These are phyloP conservation scores for Altica lythri DNA, from an alignment of 2,888 invertebrate species.

Conservation along the genomic window DNA sequence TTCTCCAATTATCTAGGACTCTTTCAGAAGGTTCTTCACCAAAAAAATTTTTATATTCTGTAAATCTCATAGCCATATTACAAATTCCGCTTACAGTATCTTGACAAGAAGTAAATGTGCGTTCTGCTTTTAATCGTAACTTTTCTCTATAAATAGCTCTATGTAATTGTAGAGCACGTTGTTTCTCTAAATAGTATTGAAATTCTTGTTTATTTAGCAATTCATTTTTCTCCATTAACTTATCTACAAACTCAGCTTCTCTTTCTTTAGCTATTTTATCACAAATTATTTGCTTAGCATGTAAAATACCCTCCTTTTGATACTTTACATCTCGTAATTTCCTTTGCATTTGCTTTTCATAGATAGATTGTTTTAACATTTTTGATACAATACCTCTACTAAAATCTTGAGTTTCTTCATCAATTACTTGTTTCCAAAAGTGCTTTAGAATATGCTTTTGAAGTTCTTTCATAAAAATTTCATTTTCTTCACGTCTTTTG, in stretches of 20 bases:
- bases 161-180: slow-evolving; percentile 59
- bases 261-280: slow-evolving; percentile 60
- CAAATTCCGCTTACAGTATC: slow-evolving; percentile 62
- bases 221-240: slow-evolving; percentile 37
- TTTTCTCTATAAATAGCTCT: slow-evolving; percentile 62
- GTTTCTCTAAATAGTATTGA: slow-evolving; percentile 56
- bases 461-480: slow-evolving; percentile 50
- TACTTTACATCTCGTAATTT: slow-evolving; percentile 67
- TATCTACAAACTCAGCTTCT: slow-evolving; percentile 58
- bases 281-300: slow-evolving; percentile 61
- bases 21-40: slow-evolving; percentile 56
- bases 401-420: slow-evolving; percentile 60
- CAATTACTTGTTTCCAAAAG: slow-evolving; percentile 62
- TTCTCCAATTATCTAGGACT: slow-evolving; percentile 63
- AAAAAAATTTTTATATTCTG: slow-evolving; percentile 58
- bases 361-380: slow-evolving; percentile 65
- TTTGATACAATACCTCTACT: slow-evolving; percentile 62
- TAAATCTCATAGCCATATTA: slow-evolving; percentile 61
- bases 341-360: slow-evolving; percentile 69
- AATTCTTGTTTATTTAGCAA: slow-evolving; percentile 41
- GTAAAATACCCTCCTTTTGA: slow-evolving; percentile 62
- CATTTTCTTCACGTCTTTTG: slow-evolving; percentile 54
- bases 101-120: slow-evolving; percentile 60
- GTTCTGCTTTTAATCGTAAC: slow-evolving; percentile 58
- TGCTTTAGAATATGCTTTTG: slow-evolving; percentile 58